Conservation (phyloP, 2,113 vertebrate species). For the Varanus komodoensis region DNA sequence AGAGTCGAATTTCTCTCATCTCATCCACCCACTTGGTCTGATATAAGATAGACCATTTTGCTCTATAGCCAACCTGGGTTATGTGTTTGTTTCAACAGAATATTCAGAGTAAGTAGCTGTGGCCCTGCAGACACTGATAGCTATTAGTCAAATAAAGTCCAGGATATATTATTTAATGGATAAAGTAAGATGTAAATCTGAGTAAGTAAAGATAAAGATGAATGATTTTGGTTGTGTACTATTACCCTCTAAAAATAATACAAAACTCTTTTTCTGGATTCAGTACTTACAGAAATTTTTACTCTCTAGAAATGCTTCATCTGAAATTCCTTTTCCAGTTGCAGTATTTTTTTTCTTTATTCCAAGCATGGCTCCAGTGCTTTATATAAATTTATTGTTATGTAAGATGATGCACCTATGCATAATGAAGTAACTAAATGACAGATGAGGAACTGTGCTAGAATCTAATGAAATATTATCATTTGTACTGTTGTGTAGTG, state of each 20-base stretch:
- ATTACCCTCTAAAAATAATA: background rate
- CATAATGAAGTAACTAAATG: conserved; percentile 34
- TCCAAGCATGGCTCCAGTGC: background rate
- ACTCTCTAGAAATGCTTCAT: background rate
- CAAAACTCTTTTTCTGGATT: background rate
- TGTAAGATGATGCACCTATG: conserved; percentile 2
- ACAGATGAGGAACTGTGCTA: conserved; percentile 28
- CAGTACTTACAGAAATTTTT: background rate
- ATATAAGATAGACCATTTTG: too few species aligned
- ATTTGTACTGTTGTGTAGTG: background rate
- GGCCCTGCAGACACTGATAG: too few species aligned
- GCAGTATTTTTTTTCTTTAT: background rate
- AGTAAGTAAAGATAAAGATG: too few species aligned
- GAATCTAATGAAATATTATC: conserved; percentile 34
- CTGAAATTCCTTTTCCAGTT: background rate
- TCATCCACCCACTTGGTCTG: too few species aligned
- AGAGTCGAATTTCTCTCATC: too few species aligned
- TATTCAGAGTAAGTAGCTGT: too few species aligned
- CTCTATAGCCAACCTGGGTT: too few species aligned
- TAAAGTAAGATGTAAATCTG: too few species aligned
- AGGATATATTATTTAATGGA: too few species aligned
- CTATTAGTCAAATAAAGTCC: too few species aligned
- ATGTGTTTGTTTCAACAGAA: too few species aligned
- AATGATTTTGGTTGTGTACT: too few species aligned
- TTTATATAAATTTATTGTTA: conserved; percentile 12